These are phyloP conservation scores for Eupithecia exiguata DNA, from an alignment of 2,888 invertebrate species.

Conservation along the genomic window DNA sequence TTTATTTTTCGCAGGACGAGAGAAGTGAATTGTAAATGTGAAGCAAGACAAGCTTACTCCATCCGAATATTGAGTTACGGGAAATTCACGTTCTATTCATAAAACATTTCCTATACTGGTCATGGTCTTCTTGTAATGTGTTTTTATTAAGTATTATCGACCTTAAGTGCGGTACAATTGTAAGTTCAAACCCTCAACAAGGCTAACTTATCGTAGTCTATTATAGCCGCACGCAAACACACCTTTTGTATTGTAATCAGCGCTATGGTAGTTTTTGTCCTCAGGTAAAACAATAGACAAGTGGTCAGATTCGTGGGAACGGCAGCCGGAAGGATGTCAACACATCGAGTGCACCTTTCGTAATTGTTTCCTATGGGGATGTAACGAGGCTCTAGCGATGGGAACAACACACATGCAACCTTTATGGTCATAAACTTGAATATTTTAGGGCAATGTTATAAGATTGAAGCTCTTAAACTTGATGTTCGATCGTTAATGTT, in stretches of 20 bases:
- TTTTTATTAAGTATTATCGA: background rate
- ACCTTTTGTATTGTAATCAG: background rate
- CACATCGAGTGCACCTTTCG: conserved; percentile 64
- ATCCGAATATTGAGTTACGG: background rate
- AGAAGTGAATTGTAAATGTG: background rate
- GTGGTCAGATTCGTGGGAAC: conserved; percentile 56
- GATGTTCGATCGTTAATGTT: too few species aligned
- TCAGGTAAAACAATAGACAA: conserved; percentile 37
- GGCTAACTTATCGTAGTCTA: background rate
- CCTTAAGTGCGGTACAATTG: background rate
- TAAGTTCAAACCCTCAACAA: background rate
- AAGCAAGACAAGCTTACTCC: background rate
- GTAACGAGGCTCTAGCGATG: conserved; percentile 48
- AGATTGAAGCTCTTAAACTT: too few species aligned
- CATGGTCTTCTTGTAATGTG: background rate
- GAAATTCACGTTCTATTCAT: background rate
- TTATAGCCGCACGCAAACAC: background rate
- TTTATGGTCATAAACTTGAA: background rate
- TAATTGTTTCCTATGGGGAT: conserved; percentile 64
- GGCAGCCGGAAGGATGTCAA: conserved; percentile 68
- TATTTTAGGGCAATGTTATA: background rate
- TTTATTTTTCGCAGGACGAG: background rate
- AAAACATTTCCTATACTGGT: background rate
- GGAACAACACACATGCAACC: conserved; percentile 11
- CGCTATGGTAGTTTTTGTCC: background rate